Evolutionary conservation across 2,888 invertebrate genomes (phyloP), one percentile per base, ranked within the genome.

Genomic region (Endomychus coccineus): DNA sequence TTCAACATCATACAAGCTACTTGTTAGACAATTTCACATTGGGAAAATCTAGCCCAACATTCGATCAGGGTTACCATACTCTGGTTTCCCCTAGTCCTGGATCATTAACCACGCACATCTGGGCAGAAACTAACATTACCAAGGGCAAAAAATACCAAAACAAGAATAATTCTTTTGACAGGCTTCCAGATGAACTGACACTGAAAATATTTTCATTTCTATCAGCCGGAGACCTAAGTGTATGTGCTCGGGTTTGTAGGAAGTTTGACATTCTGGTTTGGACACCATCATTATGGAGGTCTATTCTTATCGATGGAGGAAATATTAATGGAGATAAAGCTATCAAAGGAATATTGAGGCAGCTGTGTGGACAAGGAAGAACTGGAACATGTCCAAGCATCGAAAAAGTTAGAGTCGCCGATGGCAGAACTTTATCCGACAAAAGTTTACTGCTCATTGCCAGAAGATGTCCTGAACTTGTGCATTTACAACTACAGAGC

Each of bases 21-120:
- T 46, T 67, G 28, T 51, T 65, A 24, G 67, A 68, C 44, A 67
- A 62, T 48, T 67, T 66, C 45, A 54, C 58, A 13, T 65, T 64
- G 46, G 68, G 69, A 10, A 69, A 75, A 47, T 70, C 73, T 44
- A 77, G 77, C 55, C 79, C 83, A 24, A 81, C 77, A 54, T 68
- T 83, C 23, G 86, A 86, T 64, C 83, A 86, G 62, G 86, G 86
- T 2, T 86, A 86, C 67, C 85, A 85, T 52, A 86, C 86, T 4
- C 66, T 86, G 38, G 80, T 83, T 1, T 72, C 75, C 12, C 72
- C 75, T 27, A 72, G 73, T 50, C 71, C 73, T 3, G 66, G 65
- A n/a, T 61, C 64, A 12, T 43, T 44, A 4, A 64, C 63, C 17
- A 61, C 66, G 2, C 59, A 59, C 38, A 52, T 60, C 34, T 66